These are phyloP conservation scores for Microchrysa polita DNA, from an alignment of 2,888 invertebrate genomes.

Conservation along the genomic window DNA sequence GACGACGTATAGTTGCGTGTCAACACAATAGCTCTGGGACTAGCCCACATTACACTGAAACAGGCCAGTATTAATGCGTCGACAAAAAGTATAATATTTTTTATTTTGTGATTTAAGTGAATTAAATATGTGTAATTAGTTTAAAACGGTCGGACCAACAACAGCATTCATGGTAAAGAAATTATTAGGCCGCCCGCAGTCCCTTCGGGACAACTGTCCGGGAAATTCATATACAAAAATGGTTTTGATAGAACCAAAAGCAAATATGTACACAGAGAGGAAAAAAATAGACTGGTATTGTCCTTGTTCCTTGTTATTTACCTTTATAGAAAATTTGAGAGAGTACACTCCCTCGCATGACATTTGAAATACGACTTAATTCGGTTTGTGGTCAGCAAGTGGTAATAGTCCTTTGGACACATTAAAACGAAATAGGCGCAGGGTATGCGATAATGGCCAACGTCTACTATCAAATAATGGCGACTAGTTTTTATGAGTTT, in stretches of 20 bases:
- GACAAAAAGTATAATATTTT: not conserved
- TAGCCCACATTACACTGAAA: conserved; percentile 3
- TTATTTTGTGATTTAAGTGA: conserved; percentile 46
- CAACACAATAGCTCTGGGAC: not conserved
- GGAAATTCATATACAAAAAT: conserved; percentile 4
- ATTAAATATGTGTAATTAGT: conserved; percentile 49
- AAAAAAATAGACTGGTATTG: not conserved
- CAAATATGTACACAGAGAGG: no score
- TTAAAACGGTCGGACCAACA: conserved; percentile 45
- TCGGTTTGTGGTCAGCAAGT: not conserved
- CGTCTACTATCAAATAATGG: not conserved
- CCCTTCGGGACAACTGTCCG: not conserved
- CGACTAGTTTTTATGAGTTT: conserved; percentile 21
- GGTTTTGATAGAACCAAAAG: not conserved
- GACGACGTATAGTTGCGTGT: conserved; percentile 12
- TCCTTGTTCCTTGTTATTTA: not conserved
- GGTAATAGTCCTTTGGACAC: not conserved
- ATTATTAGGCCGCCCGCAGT: conserved; percentile 9
- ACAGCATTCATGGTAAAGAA: conserved; percentile 13
- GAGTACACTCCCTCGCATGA: not conserved
- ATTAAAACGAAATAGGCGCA: not conserved
- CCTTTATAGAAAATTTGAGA: not conserved
- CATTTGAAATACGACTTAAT: not conserved
- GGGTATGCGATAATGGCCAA: not conserved
- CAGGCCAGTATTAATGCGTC: not conserved